Evolutionary conservation across 2,888 invertebrate genomes (phyloP).

Genomic region (Molorchus minor): DNA sequence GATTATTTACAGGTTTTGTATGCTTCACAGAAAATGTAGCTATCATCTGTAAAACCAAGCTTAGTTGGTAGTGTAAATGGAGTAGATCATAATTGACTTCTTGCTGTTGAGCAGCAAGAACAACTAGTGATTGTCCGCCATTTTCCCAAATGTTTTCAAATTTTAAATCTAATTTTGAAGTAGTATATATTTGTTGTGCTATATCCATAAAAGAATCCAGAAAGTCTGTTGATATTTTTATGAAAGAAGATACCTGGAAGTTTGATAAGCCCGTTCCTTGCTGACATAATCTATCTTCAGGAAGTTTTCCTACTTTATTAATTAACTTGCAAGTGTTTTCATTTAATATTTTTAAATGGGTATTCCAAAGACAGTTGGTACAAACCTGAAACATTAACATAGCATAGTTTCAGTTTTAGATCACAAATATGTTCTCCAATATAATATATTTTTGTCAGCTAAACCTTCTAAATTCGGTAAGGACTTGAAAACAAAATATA

Average conservation of each 20-base stretch:
- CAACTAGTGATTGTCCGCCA: constrained; percentile 72
- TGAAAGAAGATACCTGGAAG: constrained; percentile 66
- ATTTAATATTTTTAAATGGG: constrained; percentile 83
- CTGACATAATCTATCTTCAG: constrained; percentile 83
- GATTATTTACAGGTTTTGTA: constrained; percentile 73
- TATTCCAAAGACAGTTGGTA: constrained; percentile 87
- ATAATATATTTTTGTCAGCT: no score
- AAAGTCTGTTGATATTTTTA: constrained; percentile 64
- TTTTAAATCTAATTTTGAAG: constrained; percentile 59
- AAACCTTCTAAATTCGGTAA: no score
- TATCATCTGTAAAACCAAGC: constrained; percentile 79
- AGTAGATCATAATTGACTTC: constrained; percentile 79
- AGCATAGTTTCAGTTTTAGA: no score
- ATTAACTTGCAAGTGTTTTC: constrained; percentile 79
- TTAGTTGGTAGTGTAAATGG: constrained; percentile 82
- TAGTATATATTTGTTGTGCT: constrained; percentile 55
- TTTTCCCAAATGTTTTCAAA: constrained; percentile 77
- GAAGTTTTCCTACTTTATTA: constrained; percentile 84
- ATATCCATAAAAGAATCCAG: constrained; percentile 64
- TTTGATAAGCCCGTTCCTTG: constrained; percentile 80
- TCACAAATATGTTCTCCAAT: no score
- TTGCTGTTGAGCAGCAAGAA: constrained; percentile 68
- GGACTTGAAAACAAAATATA: no score
- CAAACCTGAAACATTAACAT: constrained; percentile 64
- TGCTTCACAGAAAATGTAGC: constrained; percentile 80